Conservation (phyloP, 2,113 vertebrate genomes). For the Eolophus roseicapilla region DNA sequence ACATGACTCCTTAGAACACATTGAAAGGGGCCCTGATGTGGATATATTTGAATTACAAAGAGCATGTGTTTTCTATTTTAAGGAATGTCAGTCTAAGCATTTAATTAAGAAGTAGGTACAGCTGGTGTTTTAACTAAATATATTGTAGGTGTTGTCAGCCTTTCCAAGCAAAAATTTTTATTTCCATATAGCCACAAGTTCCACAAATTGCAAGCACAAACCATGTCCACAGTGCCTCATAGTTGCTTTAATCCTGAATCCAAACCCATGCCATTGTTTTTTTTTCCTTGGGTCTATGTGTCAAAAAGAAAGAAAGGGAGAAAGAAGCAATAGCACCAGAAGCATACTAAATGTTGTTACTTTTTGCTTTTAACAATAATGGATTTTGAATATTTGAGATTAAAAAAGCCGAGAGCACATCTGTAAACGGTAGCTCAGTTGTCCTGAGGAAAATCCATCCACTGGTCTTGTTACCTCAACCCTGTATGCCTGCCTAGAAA, state of each 20-base stretch:
- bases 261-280: neutral
- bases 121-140: slow-evolving; percentile 21
- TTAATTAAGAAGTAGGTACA: slow-evolving; percentile 23
- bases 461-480: neutral
- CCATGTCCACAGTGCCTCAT: neutral
- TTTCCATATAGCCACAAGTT: slow-evolving; percentile 10
- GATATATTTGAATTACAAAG: neutral
- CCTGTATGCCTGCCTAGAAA: neutral
- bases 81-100: slow-evolving; percentile 5
- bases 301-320: neutral
- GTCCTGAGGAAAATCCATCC: slow-evolving; percentile 11
- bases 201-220: slow-evolving; percentile 2
- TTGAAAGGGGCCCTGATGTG: neutral
- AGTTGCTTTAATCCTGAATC: neutral
- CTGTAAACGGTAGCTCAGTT: slow-evolving; percentile 1
- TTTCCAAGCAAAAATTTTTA: neutral
- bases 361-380: neutral
- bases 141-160: slow-evolving; percentile 2
- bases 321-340: neutral
- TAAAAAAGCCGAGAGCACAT: neutral
- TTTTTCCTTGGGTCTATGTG: neutral
- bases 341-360: neutral
- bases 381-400: neutral
- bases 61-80: slow-evolving; percentile 28
- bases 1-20: neutral